A percentile compares a stretch with the other conserved stretches of the same genome.
phyloP scores from a whole-genome alignment of 2,113 vertebrate species.

The Zapornia atra region DNA sequence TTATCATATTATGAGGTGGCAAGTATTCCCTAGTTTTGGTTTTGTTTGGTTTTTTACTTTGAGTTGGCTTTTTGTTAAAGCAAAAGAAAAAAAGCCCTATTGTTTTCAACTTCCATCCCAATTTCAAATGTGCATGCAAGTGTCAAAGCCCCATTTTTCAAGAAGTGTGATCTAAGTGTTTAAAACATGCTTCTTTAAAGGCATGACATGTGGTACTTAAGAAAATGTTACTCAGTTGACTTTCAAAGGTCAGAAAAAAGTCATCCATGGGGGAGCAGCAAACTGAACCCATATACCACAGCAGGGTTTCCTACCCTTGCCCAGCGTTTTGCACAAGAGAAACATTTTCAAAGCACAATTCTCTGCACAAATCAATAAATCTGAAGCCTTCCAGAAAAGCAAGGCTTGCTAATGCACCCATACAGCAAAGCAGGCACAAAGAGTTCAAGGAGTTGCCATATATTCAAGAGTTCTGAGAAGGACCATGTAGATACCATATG shows the following conservation, averaged over 20 bases:
- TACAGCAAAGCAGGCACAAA: neutral
- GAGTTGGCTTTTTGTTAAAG: neutral
- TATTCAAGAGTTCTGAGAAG: neutral
- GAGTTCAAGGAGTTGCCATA: neutral
- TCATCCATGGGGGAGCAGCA: neutral
- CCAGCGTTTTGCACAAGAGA: neutral
- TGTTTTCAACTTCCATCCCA: neutral
- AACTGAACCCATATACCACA: constrained; percentile 33
- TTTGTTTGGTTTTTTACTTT: neutral
- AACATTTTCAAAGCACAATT: neutral
- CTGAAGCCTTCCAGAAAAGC: constrained; percentile 12
- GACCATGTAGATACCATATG: neutral
- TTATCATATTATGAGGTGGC: neutral
- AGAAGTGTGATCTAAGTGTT: neutral
- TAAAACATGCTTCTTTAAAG: neutral
- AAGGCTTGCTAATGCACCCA: neutral
- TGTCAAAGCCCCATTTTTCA: neutral
- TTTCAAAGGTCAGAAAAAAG: constrained; percentile 53
- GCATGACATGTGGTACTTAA: constrained; percentile 36
- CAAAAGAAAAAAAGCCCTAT: neutral
- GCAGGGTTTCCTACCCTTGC: constrained; percentile 22
- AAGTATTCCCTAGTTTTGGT: neutral
- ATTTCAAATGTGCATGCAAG: neutral
- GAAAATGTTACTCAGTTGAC: constrained; percentile 19
- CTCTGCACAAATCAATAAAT: neutral